Base-by-base conservation (phyloP, 2,113 vertebrate species). In the Erpornis zantholeuca region DNA sequence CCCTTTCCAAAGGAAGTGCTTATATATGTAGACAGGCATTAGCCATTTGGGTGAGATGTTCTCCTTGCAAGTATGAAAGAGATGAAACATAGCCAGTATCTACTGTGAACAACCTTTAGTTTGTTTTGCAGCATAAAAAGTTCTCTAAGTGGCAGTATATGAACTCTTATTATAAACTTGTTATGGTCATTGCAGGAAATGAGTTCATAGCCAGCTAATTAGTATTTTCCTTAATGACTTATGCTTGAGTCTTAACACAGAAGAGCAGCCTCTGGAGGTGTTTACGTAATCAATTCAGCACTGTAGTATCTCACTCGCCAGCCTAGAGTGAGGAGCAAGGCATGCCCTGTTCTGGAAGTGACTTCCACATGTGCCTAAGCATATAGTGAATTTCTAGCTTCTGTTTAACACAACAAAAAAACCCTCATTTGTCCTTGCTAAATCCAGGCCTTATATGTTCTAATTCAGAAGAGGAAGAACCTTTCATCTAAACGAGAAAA, bases 171-270 rank as follows among this genome's bases (percentile, higher is more conserved):
- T 93, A 72, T 42, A 73, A 90, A 66, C 29, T 77, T 47, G 29
- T 29, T 95, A 71, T 83, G 75, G 35, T 61, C 68, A 59, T 77
- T 82, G 72, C 60, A 86, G 88, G 64, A 94, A 96, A 93, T 88
- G 11, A 94, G 50, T 86, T 91, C 80, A n/a, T 52, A 94, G 75
- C 63, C 50, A 59, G 65, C 42, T 95, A 92, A 94, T 90, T 91
- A 86, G 54, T 93, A 56, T 88, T 86, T 94, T 93, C 61, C 69
- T 91, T 92, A 82, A 82, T 77, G 64, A 72, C 52, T 82, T 91
- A n/a, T 11, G 24, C 27, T 65, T 54, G 50, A 90, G 54, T 73
- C 56, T 66, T 90, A 61, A n/a, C 45, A 40, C 31, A 65, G 38
- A 66, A 77, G 83, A 88, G 63, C 66, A 88, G 71, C 24, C 60